phyloP scores from a whole-genome alignment of 1,140 invertebrate genomes.

The Apocrypta bakeri region DNA sequence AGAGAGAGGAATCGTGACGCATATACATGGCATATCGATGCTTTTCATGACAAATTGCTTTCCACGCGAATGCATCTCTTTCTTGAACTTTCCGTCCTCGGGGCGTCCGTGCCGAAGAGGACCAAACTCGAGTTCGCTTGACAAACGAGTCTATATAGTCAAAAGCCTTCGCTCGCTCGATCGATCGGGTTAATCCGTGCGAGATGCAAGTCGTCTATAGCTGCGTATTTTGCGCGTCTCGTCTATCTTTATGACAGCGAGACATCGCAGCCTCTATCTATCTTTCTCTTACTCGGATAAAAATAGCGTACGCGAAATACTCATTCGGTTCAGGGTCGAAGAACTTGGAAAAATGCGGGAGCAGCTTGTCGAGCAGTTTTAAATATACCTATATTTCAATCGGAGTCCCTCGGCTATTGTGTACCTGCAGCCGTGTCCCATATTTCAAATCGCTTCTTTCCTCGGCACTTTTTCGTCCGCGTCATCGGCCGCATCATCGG shows the following conservation, averaged over 20 bases:
- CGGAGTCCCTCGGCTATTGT: not conserved
- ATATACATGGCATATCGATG: not conserved
- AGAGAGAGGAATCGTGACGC: not conserved
- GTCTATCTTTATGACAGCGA: too few relatives aligned
- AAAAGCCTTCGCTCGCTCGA: too few relatives aligned
- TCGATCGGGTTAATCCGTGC: not conserved
- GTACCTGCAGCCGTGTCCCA: not conserved
- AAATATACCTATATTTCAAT: not conserved
- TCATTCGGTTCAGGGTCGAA: conserved; percentile 48
- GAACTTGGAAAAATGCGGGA: conserved; percentile 39
- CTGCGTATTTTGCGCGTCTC: too few relatives aligned
- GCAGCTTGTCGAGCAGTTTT: not conserved
- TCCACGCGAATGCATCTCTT: not conserved
- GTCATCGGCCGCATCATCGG: too few relatives aligned
- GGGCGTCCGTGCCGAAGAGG: too few relatives aligned
- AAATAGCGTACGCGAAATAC: conserved; percentile 20
- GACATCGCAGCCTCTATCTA: not conserved
- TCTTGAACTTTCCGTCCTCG: too few relatives aligned
- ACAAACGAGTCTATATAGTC: too few relatives aligned
- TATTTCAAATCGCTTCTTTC: not conserved
- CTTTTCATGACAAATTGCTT: too few relatives aligned
- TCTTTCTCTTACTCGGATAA: not conserved
- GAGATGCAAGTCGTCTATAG: conserved; percentile 22
- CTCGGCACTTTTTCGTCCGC: not conserved
- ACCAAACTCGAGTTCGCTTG: too few relatives aligned